phyloP scores from a whole-genome alignment of 2,113 vertebrate genomes.

The Morone chrysops region DNA sequence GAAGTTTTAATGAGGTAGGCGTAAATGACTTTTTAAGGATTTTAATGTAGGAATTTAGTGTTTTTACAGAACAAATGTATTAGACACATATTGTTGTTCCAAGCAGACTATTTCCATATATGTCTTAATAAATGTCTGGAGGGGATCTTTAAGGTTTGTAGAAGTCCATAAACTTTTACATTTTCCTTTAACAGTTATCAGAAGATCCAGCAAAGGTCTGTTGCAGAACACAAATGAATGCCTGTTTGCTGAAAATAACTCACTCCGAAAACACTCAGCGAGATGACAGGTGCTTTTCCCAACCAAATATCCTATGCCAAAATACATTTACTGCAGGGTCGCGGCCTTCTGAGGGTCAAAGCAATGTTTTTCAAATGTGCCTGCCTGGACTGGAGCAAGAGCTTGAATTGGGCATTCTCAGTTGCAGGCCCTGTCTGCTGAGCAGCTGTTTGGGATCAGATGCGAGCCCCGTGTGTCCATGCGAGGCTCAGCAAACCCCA shows the following conservation, averaged over 20 bases:
- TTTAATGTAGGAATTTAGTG: no score
- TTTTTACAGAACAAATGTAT: no score
- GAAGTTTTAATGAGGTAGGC: no score
- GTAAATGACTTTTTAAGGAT: no score
- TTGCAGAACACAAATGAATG: slow-evolving; percentile 10
- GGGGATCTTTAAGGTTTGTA: neutral
- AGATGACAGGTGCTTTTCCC: slow-evolving; percentile 69
- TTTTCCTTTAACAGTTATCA: neutral
- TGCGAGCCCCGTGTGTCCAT: slow-evolving; percentile 69
- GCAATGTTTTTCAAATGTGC: slow-evolving; percentile 65
- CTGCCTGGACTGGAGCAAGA: slow-evolving; percentile 41
- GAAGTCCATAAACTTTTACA: neutral
- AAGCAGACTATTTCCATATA: no score
- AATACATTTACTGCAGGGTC: slow-evolving; percentile 67
- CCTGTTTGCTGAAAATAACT: slow-evolving; percentile 60
- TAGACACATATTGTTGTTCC: no score
- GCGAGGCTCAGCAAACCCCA: slow-evolving; percentile 72
- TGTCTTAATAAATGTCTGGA: no score
- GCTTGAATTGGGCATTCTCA: slow-evolving; percentile 55
- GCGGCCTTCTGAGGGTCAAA: slow-evolving; percentile 64
- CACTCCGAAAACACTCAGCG: slow-evolving; percentile 22
- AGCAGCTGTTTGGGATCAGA: slow-evolving; percentile 81
- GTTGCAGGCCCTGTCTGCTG: slow-evolving; percentile 62
- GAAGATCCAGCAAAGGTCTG: neutral
- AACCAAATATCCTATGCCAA: slow-evolving; percentile 30